Conservation (phyloP, 2,113 vertebrate species). For the Bufo bufo region DNA sequence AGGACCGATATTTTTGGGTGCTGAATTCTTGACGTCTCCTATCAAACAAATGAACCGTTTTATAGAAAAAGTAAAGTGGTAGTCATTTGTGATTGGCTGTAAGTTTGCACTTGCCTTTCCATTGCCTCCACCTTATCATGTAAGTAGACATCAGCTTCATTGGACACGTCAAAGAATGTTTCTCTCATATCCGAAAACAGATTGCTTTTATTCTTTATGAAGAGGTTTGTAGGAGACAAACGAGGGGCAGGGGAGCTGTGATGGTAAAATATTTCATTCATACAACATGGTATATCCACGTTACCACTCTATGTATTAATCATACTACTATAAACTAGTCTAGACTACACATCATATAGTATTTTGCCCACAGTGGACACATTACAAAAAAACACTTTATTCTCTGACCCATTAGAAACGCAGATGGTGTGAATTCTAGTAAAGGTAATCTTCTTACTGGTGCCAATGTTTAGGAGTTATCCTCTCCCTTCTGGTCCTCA, state of each 20-base stretch:
- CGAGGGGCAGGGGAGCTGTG: slow-evolving; percentile 53
- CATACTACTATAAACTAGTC: too few species aligned
- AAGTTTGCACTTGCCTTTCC: slow-evolving; percentile 67
- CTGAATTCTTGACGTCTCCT: slow-evolving; percentile 71
- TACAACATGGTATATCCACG: background rate
- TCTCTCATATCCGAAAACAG: slow-evolving; percentile 62
- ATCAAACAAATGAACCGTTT: background rate
- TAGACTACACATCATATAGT: too few species aligned
- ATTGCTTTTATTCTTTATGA: slow-evolving; percentile 65
- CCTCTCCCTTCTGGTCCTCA: too few species aligned
- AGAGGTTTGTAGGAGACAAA: slow-evolving; percentile 47
- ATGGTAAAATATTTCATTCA: background rate
- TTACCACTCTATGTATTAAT: too few species aligned
- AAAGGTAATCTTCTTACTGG: too few species aligned
- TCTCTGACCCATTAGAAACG: too few species aligned
- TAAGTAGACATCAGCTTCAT: slow-evolving; percentile 68
- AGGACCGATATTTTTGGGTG: slow-evolving; percentile 64
- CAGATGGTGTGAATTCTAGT: too few species aligned
- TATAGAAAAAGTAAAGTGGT: too few species aligned
- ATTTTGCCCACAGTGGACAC: too few species aligned
- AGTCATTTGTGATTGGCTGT: background rate
- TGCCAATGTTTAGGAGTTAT: too few species aligned
- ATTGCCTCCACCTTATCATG: slow-evolving; percentile 69
- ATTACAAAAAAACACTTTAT: too few species aligned
- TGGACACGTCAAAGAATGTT: slow-evolving; percentile 66